These are phyloP conservation scores for Ophthalmolycus amberensis DNA, from an alignment of 2,113 vertebrate species.

Conservation along the genomic window DNA sequence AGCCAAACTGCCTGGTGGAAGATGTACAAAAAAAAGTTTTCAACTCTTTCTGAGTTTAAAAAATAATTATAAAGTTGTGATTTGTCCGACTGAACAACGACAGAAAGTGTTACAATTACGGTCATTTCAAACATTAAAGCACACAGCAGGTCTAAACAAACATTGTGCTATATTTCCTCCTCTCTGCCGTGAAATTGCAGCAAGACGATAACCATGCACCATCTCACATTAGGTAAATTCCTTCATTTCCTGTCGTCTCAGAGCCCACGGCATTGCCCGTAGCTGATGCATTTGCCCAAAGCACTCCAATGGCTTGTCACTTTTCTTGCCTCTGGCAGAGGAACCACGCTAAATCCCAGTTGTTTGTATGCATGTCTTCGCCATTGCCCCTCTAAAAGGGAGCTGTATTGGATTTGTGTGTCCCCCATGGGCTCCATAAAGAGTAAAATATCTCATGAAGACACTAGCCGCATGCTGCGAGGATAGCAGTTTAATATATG, in stretches of 20 bases:
- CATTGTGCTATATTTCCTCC: conserved; percentile 5
- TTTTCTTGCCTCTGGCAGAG: conserved; percentile 76
- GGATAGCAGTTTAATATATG: conserved; percentile 81
- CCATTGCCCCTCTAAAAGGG: conserved; percentile 73
- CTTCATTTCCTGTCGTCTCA: conserved; percentile 63
- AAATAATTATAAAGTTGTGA: conserved; percentile 35
- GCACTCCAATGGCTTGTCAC: conserved; percentile 75
- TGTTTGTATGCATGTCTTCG: conserved; percentile 79
- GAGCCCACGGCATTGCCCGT: conserved; percentile 67
- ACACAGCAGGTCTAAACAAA: conserved; percentile 8
- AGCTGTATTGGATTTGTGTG: conserved; percentile 80
- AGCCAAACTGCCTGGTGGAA: conserved; percentile 68
- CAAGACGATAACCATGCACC: conserved; percentile 44
- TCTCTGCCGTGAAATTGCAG: conserved; percentile 30
- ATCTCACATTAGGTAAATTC: conserved; percentile 67
- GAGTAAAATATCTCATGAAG: conserved; percentile 83
- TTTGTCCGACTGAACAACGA: conserved; percentile 12
- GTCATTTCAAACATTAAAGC: conserved; percentile 15
- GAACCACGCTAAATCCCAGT: conserved; percentile 78
- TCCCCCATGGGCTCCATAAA: conserved; percentile 82
- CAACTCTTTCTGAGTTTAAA: conserved; percentile 31
- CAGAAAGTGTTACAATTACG: neutral
- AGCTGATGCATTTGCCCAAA: conserved; percentile 75
- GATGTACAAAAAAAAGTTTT: conserved; percentile 54
- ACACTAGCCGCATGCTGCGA: conserved; percentile 75